phyloP scores from a whole-genome alignment of 2,797 vertebrate genomes.

The Perodicticus potto region DNA sequence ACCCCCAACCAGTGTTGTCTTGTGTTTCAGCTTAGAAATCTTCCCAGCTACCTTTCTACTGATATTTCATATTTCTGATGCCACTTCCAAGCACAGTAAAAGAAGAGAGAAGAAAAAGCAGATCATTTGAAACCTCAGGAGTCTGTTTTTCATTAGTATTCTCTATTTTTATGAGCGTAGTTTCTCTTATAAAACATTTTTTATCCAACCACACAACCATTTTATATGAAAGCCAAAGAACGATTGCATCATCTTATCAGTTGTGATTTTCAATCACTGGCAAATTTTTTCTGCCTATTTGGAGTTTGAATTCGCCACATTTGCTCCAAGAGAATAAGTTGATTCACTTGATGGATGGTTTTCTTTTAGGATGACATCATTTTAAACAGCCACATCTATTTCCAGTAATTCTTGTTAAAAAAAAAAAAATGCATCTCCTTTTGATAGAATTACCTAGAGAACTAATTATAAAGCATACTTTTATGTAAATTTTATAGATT shows the following conservation, averaged over 20 bases:
- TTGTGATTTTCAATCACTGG: conserved; percentile 36
- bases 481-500: conserved; percentile 13
- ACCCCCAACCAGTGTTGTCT: background rate
- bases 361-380: background rate
- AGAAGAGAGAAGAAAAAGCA: conserved; percentile 47
- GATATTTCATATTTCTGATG: conserved; percentile 56
- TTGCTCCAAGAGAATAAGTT: conserved; percentile 50
- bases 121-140: conserved; percentile 37
- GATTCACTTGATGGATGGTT: conserved; percentile 1
- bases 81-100: conserved; percentile 51
- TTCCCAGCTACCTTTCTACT: conserved; percentile 43
- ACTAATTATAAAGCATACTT: background rate
- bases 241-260: background rate
- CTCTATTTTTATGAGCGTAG: conserved; percentile 44
- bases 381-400: conserved; percentile 6
- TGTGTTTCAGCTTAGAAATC: conserved; percentile 2
- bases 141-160: conserved; percentile 63
- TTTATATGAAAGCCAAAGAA: background rate
- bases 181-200: conserved; percentile 56
- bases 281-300: background rate
- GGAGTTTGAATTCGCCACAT: conserved; percentile 33
- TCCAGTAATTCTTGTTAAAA: background rate
- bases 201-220: conserved; percentile 38
- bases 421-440: background rate
- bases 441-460: background rate